Evolutionary conservation across 2,113 vertebrate species (phyloP), one percentile per base, ranked within the genome.

Genomic region (Arothron firmamentum): DNA sequence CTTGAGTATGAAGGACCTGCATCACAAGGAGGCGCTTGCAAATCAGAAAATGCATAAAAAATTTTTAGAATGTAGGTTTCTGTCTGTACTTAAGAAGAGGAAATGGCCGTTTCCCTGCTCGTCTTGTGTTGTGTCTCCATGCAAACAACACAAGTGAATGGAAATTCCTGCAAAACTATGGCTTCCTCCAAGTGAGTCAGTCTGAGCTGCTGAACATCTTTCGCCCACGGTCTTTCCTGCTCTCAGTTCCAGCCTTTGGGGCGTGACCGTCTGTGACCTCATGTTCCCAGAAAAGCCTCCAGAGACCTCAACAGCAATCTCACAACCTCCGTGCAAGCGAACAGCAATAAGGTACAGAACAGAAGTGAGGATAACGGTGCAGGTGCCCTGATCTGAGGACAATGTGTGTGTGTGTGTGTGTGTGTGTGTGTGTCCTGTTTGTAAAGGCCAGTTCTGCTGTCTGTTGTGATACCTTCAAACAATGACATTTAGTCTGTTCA

Each of bases 251-350:
- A 25, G 55, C 25, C 62, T 77, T 65, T 75, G 85, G 82, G 34
- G 84, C 72, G 84, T 83, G 80, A 67, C 79, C 73, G 60, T 31
- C 62, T 51, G 63, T 87, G 85, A 87, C 82, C 72, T 88, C 84
- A 85, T 84, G 59, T 57, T 69, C 74, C 55, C 59, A 78, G 58
- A 78, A 76, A 81, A 72, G 34, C 42, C 56, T 71, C 48, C 53
- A 59, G 67, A 78, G 77, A 64, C 48, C 63, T 65, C 77, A 62
- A 68, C 53, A 31, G 55, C 72, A 19, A 54, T 38, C 50, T 70
- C 70, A 65, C 63, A 66, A 62, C 65, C 67, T 45, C 54, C 57
- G 47, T 61, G 52, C 48, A 19, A 43, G 4, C 63, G 41, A 65
- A 63, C 0, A 73, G 82, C 73, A 72, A 60, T 28, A 41, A 10